phyloP scores from a whole-genome alignment of 2,113 vertebrate species.

The Probosciger aterrimus region DNA sequence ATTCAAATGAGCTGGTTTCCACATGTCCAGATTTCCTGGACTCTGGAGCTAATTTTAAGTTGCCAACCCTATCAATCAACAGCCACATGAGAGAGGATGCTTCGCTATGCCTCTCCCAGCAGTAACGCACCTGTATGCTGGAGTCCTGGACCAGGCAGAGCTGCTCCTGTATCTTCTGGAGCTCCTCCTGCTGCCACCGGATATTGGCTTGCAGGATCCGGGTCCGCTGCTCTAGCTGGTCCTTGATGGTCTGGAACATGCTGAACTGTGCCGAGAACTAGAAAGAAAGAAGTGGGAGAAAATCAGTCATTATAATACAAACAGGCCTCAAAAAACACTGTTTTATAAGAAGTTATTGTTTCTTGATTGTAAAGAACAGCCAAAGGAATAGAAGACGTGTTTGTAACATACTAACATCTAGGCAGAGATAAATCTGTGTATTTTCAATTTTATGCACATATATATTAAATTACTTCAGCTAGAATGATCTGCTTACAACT shows the following conservation, averaged over 20 bases:
- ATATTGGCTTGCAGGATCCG: slow-evolving; percentile 80
- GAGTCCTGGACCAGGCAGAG: slow-evolving; percentile 81
- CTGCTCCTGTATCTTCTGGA: slow-evolving; percentile 81
- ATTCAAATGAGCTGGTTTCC: background rate
- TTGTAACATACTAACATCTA: background rate
- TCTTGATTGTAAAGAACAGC: background rate
- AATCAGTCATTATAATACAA: background rate
- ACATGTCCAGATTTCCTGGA: background rate
- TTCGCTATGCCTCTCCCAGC: background rate
- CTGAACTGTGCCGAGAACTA: slow-evolving; percentile 76
- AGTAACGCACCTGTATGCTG: slow-evolving; percentile 66
- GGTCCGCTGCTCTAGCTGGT: slow-evolving; percentile 78
- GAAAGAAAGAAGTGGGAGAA: accelerated
- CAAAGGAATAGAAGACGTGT: background rate
- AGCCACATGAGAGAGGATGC: background rate
- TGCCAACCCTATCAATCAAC: background rate
- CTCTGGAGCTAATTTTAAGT: background rate
- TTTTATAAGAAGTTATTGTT: background rate
- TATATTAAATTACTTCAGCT: background rate
- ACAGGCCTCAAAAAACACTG: background rate
- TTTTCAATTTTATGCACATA: background rate
- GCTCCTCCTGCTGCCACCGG: slow-evolving; percentile 81
- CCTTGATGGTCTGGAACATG: slow-evolving; percentile 80
- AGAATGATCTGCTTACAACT: background rate
- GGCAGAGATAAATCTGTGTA: background rate